Percentiles rank a stretch among this genome's conserved stretches.
These are phyloP conservation scores for Saccostrea echinata DNA, from an alignment of 1,140 invertebrate genomes.

Conservation along the genomic window DNA sequence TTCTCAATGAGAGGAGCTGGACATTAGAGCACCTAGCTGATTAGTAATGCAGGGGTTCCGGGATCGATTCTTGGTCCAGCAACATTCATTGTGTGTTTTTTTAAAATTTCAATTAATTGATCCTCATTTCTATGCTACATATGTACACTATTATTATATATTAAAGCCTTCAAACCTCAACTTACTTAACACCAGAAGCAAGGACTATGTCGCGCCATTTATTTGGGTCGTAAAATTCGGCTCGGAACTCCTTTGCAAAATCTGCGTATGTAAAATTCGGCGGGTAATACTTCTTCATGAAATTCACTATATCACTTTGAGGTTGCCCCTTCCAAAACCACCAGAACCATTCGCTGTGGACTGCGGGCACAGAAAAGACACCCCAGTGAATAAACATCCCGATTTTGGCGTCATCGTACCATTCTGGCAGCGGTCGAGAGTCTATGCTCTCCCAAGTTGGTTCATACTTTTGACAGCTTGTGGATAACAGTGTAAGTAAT, in stretches of 20 bases:
- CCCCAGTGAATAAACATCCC: constrained; percentile 39
- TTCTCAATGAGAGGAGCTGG: too few species aligned
- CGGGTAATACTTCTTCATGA: constrained; percentile 70
- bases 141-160: too few species aligned
- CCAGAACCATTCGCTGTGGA: constrained; percentile 1
- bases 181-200: constrained; percentile 68
- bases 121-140: too few species aligned
- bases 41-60: too few species aligned
- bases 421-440: neutral
- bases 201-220: constrained; percentile 69
- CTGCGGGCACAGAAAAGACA: neutral
- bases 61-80: too few species aligned
- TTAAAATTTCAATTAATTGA: too few species aligned
- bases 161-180: too few species aligned
- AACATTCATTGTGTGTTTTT: too few species aligned
- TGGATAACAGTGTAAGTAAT: too few species aligned
- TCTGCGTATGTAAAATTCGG: constrained; percentile 71
- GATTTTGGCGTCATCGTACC: constrained; percentile 42
- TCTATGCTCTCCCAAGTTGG: constrained; percentile 36
- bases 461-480: neutral
- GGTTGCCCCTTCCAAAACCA: neutral
- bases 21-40: too few species aligned
- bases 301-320: constrained; percentile 52
- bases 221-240: constrained; percentile 65
- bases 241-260: constrained; percentile 68